Evolutionary conservation across 1,140 invertebrate genomes (phyloP).

Genomic region (Cepaea nemoralis): DNA sequence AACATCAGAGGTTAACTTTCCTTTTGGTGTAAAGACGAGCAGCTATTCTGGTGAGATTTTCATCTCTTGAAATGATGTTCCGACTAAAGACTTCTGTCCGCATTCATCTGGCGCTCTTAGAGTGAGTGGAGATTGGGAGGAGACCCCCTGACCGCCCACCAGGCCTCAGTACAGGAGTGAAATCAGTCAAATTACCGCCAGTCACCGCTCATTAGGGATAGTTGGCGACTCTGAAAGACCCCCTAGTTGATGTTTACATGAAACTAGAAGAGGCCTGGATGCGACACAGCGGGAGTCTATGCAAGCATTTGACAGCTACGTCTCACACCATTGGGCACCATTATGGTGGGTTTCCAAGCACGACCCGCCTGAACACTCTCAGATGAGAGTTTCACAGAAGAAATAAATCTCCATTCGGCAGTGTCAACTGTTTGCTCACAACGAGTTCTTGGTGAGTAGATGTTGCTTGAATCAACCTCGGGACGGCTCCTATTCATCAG

Average conservation of each 20-base stretch:
- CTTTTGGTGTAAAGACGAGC: neutral
- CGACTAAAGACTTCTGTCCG: neutral
- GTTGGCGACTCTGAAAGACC: constrained; percentile 39
- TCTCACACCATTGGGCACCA: constrained; percentile 42
- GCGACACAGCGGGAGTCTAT: constrained; percentile 33
- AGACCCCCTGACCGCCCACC: constrained; percentile 24
- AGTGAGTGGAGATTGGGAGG: neutral
- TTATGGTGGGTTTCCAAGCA: constrained; percentile 30
- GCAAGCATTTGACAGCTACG: constrained; percentile 43
- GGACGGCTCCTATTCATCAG: constrained; percentile 30
- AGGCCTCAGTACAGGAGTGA: constrained; percentile 20
- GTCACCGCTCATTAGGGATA: constrained; percentile 45
- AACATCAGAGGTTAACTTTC: constrained; percentile 6
- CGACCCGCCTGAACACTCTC: constrained; percentile 22
- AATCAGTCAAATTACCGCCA: constrained; percentile 44
- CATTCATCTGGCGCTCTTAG: constrained; percentile 14
- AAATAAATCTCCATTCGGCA: constrained; percentile 10
- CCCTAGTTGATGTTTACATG: constrained; percentile 41
- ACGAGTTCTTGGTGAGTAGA: constrained; percentile 38
- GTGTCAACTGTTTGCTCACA: constrained; percentile 45
- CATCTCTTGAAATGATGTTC: constrained; percentile 10
- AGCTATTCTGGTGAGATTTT: constrained; percentile 20
- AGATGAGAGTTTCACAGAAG: constrained; percentile 27
- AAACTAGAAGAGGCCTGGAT: constrained; percentile 25
- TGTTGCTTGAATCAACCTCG: constrained; percentile 36